A percentile compares a stretch with the other conserved stretches of the same genome.
These are phyloP conservation scores for Scyliorhinus canicula DNA, from an alignment of 2,797 vertebrate species.

Conservation along the genomic window DNA sequence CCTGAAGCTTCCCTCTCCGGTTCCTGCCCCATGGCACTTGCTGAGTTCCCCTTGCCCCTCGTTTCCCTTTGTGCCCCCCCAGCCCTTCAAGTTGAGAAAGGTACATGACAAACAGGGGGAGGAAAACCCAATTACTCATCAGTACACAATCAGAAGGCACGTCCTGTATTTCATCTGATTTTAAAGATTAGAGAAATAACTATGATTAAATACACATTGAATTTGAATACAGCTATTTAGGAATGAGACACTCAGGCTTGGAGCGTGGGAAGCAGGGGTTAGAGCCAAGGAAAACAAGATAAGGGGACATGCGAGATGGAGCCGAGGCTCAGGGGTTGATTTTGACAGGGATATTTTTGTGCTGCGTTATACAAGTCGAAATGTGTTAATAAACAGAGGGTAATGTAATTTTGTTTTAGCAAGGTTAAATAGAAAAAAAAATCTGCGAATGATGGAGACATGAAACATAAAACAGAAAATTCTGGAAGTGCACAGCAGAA, in stretches of 20 bases:
- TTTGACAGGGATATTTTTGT: conserved; percentile 22
- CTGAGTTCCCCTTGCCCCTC: neutral
- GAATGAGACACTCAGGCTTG: conserved; percentile 17
- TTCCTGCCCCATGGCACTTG: neutral
- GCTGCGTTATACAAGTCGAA: neutral
- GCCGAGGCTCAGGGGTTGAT: neutral
- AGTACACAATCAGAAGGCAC: neutral
- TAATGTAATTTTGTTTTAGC: neutral
- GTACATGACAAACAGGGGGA: neutral
- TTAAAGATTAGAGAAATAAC: conserved; percentile 20
- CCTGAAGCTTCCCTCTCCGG: neutral
- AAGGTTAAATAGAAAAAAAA: neutral
- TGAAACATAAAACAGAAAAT: neutral
- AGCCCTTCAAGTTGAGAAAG: neutral
- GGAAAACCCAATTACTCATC: conserved; percentile 15
- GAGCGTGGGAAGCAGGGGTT: conserved; percentile 33
- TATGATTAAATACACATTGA: conserved; percentile 33
- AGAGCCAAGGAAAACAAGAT: conserved; percentile 32
- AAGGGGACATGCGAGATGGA: conserved; percentile 23
- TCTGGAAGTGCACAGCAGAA: neutral
- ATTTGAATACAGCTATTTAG: conserved; percentile 32
- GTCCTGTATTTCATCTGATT: conserved; percentile 33
- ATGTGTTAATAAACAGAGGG: conserved; percentile 21
- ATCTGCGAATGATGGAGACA: neutral
- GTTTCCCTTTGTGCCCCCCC: neutral